Conservation (phyloP, 2,113 vertebrate genomes). For the Dromaius novaehollandiae region DNA sequence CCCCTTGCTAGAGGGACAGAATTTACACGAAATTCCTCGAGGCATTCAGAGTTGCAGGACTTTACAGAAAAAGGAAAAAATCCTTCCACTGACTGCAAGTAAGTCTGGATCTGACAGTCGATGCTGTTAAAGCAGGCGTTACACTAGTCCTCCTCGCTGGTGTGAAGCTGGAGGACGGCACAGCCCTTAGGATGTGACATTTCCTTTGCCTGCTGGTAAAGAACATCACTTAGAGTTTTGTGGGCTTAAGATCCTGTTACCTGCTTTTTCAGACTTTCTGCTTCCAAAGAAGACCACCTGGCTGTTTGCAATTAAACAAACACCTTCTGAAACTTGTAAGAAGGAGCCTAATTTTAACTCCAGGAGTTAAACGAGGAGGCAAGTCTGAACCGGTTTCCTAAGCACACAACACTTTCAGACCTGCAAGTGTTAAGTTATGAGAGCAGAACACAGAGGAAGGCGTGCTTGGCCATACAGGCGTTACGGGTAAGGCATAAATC, state of each 20-base stretch:
- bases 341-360: not conserved
- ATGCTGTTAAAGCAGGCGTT: not conserved
- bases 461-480: not conserved
- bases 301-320: not conserved
- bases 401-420: not conserved
- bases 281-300: not conserved
- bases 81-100: not conserved
- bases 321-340: not conserved
- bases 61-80: not conserved
- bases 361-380: not conserved
- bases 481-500: not conserved
- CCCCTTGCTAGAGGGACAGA: not conserved
- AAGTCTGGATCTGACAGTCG: not conserved
- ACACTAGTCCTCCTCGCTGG: not conserved
- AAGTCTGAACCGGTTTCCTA: not conserved
- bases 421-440: not conserved
- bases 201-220: not conserved
- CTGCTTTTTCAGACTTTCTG: not conserved
- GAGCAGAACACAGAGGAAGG: not conserved
- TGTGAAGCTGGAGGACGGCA: not conserved
- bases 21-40: not conserved
- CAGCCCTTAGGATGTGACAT: not conserved
- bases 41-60: not conserved
- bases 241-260: not conserved
- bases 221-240: not conserved